These are phyloP conservation scores for Tholera decimalis DNA, from an alignment of 2,888 invertebrate genomes.

Conservation along the genomic window DNA sequence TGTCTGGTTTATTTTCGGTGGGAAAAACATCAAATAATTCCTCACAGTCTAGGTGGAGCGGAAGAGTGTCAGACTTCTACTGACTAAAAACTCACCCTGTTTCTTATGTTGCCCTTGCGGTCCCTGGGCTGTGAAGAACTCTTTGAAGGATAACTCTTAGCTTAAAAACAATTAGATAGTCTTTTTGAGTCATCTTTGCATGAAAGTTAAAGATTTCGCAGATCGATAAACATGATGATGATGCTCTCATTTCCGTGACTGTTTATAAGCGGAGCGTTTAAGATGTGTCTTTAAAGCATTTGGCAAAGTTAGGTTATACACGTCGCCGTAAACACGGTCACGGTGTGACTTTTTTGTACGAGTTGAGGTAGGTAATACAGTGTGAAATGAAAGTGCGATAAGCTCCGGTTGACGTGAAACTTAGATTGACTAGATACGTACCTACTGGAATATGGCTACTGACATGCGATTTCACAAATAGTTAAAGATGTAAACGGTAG, in stretches of 20 bases:
- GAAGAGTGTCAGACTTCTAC: too few species aligned
- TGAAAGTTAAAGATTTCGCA: neutral
- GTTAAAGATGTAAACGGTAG: slow-evolving; percentile 16
- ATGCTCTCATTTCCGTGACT: neutral
- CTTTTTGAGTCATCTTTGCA: neutral
- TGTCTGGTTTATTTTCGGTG: too few species aligned
- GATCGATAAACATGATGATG: neutral
- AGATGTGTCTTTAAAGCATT: slow-evolving; percentile 61
- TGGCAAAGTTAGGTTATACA: slow-evolving; percentile 34
- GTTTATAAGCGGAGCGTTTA: neutral
- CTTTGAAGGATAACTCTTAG: too few species aligned
- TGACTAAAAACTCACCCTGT: too few species aligned
- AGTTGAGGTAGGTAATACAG: slow-evolving; percentile 63
- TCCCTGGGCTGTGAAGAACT: too few species aligned
- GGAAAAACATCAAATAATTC: too few species aligned
- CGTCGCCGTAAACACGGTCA: slow-evolving; percentile 62
- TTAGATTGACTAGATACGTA: slow-evolving; percentile 53
- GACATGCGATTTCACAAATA: slow-evolving; percentile 36
- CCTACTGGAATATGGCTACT: slow-evolving; percentile 35
- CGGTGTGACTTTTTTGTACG: slow-evolving; percentile 68
- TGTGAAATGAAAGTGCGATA: slow-evolving; percentile 74
- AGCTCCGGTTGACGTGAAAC: slow-evolving; percentile 47
- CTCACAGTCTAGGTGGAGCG: too few species aligned
- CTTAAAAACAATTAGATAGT: neutral
- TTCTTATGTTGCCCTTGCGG: too few species aligned